A percentile compares a stretch with the other conserved stretches of the same genome.
Evolutionary conservation across 2,888 invertebrate genomes (phyloP).

Genomic region (Lithophane leautieri): DNA sequence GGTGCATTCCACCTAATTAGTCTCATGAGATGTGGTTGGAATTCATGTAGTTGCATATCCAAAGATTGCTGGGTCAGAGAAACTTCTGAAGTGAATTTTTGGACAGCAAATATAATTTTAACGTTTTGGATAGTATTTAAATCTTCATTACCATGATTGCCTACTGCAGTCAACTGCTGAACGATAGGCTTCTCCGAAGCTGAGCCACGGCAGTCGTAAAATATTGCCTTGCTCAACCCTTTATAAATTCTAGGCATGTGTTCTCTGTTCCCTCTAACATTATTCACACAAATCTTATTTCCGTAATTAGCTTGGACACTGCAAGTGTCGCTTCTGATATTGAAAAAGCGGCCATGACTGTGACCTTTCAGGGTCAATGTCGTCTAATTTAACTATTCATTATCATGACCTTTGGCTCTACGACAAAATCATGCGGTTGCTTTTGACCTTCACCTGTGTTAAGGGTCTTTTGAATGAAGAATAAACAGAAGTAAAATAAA

Average conservation of each 20-base stretch:
- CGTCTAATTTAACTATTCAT: slow-evolving; percentile 47
- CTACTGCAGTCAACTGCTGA: too few relatives aligned
- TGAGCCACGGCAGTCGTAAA: background rate
- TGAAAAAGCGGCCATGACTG: slow-evolving; percentile 53
- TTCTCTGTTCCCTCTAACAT: slow-evolving; percentile 1
- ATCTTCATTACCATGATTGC: background rate
- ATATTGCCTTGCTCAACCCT: background rate
- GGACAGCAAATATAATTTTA: background rate
- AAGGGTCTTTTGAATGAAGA: slow-evolving; percentile 18
- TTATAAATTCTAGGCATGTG: background rate
- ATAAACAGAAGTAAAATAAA: slow-evolving; percentile 12
- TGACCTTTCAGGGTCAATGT: slow-evolving; percentile 53
- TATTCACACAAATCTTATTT: slow-evolving; percentile 27
- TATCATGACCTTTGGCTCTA: slow-evolving; percentile 49
- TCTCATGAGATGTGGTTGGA: background rate
- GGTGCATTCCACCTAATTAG: background rate
- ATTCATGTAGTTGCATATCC: background rate
- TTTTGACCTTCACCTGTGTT: slow-evolving; percentile 42
- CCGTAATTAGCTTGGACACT: slow-evolving; percentile 48
- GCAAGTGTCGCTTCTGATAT: slow-evolving; percentile 36
- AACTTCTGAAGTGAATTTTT: background rate
- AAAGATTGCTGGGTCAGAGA: background rate
- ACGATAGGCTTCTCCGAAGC: background rate
- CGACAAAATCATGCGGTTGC: slow-evolving; percentile 49
- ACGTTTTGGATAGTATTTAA: background rate